Conservation (phyloP, 2,888 invertebrate species). For the Lomographa bimaculata region DNA sequence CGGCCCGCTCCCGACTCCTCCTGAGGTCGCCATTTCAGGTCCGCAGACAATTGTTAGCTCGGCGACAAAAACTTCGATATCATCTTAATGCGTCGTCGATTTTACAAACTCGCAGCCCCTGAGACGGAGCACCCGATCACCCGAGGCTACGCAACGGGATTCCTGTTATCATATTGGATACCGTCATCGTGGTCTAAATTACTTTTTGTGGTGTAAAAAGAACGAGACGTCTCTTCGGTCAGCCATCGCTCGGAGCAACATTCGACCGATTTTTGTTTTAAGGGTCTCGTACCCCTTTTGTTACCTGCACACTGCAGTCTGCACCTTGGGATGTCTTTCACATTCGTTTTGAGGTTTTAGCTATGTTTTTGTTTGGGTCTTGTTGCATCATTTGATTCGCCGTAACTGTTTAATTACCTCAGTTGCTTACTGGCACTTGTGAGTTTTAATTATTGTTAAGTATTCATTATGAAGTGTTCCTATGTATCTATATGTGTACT, state of each 20-base stretch:
- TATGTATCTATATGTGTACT: too few species aligned
- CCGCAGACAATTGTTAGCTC: conserved; percentile 39
- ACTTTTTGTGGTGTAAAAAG: conserved; percentile 70
- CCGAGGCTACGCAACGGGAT: conserved; percentile 77
- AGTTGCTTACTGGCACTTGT: too few species aligned
- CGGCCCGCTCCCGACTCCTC: conserved; percentile 28
- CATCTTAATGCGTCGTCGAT: conserved; percentile 41
- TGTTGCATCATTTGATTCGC: conserved; percentile 44
- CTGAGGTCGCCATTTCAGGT: conserved; percentile 47
- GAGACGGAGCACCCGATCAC: conserved; percentile 43
- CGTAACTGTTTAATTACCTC: too few species aligned
- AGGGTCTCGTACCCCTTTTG: conserved; percentile 62
- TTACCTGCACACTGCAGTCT: conserved; percentile 63
- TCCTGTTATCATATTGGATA: conserved; percentile 77
- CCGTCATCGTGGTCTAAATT: conserved; percentile 73
- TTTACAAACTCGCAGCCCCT: conserved; percentile 40
- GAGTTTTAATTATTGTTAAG: too few species aligned
- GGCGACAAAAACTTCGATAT: conserved; percentile 49
- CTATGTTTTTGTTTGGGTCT: conserved; percentile 41
- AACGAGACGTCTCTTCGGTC: conserved; percentile 47
- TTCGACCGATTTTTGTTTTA: conserved; percentile 62
- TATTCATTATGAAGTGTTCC: too few species aligned
- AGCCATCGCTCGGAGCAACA: conserved; percentile 66
- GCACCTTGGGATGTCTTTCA: conserved; percentile 48
- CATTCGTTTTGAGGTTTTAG: conserved; percentile 41